Evolutionary conservation across 2,888 invertebrate genomes (phyloP).

Genomic region (Pseudococcus longispinus): DNA sequence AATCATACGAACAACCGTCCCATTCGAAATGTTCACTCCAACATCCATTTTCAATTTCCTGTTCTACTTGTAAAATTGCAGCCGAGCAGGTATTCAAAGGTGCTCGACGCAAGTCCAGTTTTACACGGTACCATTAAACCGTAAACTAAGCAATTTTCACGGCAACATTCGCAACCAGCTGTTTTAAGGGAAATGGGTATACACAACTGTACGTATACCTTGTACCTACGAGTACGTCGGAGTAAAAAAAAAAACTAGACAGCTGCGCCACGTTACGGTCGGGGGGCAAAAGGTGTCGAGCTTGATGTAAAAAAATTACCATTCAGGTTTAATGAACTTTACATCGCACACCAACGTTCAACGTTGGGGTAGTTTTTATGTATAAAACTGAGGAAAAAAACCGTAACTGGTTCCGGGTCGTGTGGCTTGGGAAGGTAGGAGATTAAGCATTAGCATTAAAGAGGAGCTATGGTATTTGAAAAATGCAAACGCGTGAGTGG

Average conservation of each 20-base stretch:
- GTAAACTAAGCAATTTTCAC: background rate
- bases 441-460: background rate
- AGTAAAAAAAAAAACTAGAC: background rate
- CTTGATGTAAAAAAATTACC: conserved; percentile 26
- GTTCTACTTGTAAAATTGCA: background rate
- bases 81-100: conserved; percentile 22
- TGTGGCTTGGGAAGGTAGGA: background rate
- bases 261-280: background rate
- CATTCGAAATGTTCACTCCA: background rate
- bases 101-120: background rate
- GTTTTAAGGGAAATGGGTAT: background rate
- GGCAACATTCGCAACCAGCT: conserved; percentile 28
- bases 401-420: conserved; percentile 20
- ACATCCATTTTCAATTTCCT: conserved; percentile 5
- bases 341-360: background rate
- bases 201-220: background rate
- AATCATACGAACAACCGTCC: background rate
- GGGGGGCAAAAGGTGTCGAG: conserved; percentile 4
- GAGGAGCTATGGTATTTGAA: background rate
- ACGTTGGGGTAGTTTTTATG: conserved; percentile 18
- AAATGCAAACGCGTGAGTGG: background rate
- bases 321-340: conserved; percentile 44
- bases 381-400: background rate
- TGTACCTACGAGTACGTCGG: background rate
- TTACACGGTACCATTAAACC: background rate